These are phyloP conservation scores for Ranitomeya imitator DNA, from an alignment of 2,113 vertebrate species.

Conservation along the genomic window DNA sequence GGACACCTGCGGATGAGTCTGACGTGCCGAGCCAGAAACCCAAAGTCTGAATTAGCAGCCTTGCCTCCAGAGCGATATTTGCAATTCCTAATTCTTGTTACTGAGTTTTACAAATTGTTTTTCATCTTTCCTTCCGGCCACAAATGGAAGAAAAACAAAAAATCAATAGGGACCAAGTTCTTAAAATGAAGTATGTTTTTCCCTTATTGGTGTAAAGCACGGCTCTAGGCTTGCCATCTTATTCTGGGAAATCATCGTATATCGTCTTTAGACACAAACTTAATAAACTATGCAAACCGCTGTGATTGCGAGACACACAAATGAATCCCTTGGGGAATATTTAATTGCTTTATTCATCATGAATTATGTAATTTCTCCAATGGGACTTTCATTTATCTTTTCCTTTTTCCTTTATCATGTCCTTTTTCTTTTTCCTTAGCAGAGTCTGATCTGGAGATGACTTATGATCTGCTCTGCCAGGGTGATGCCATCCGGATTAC, in stretches of 20 bases:
- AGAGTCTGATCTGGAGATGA: conserved; percentile 86
- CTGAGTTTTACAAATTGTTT: neutral
- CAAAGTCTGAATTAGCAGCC: neutral
- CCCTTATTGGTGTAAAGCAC: neutral
- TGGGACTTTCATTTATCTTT: neutral
- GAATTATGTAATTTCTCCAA: neutral
- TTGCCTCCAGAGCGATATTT: neutral
- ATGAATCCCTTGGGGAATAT: conserved; percentile 2
- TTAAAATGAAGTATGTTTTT: neutral
- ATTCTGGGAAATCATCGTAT: conserved; percentile 1
- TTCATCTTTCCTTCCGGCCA: neutral
- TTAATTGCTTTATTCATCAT: conserved; percentile 15
- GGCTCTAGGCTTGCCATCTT: neutral
- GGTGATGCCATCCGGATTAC: conserved; percentile 96
- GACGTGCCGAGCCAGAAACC: neutral
- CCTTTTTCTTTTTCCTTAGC: neutral
- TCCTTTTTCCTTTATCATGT: neutral
- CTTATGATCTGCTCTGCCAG: conserved; percentile 93
- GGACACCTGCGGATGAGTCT: conserved; percentile 10
- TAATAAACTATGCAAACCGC: conserved; percentile 26
- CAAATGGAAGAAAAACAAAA: neutral
- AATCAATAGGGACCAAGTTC: neutral
- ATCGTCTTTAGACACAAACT: neutral
- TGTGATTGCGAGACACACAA: conserved; percentile 11
- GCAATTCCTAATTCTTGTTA: conserved; percentile 8